phyloP scores from a whole-genome alignment of 2,888 invertebrate species.

The Dinocampus coccinellae region DNA sequence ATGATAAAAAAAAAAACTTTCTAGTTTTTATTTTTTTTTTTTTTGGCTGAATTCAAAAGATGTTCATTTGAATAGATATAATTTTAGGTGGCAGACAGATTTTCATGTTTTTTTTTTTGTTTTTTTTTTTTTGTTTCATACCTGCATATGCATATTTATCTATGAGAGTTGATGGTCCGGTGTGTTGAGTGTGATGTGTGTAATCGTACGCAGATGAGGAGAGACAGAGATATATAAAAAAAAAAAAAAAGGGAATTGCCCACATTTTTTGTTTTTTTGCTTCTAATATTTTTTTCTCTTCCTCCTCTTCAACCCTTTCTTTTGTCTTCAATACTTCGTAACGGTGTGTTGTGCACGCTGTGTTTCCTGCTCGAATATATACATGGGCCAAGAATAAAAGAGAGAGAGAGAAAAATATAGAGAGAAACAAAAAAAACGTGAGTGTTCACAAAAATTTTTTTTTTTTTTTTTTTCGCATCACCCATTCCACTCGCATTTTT shows the following conservation, averaged over 20 bases:
- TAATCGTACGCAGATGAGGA: conserved; percentile 35
- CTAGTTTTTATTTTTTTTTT: not conserved
- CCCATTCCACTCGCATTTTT: conserved; percentile 37
- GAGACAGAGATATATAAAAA: conserved; percentile 38
- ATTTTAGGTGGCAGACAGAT: conserved; percentile 32
- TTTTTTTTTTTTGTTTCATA: not conserved
- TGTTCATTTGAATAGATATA: conserved; percentile 64
- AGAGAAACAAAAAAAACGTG: not conserved
- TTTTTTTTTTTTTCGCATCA: conserved; percentile 13
- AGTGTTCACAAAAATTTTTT: conserved; percentile 33
- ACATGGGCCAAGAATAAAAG: not conserved
- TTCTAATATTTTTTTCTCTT: conserved; percentile 34
- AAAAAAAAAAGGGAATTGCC: not conserved
- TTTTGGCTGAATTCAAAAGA: not conserved
- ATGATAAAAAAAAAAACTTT: conserved; percentile 7
- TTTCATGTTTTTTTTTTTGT: conserved; percentile 22
- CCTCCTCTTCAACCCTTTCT: conserved; percentile 38
- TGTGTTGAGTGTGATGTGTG: conserved; percentile 15
- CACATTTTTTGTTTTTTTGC: conserved; percentile 30
- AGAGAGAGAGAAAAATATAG: not conserved
- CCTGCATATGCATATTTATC: conserved; percentile 13
- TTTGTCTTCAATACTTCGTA: conserved; percentile 25
- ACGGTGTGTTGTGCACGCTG: conserved; percentile 15
- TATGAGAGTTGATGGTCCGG: conserved; percentile 14
- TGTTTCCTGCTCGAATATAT: conserved; percentile 27